These are phyloP conservation scores for Euproctis similis DNA, from an alignment of 2,888 invertebrate species.

Conservation along the genomic window DNA sequence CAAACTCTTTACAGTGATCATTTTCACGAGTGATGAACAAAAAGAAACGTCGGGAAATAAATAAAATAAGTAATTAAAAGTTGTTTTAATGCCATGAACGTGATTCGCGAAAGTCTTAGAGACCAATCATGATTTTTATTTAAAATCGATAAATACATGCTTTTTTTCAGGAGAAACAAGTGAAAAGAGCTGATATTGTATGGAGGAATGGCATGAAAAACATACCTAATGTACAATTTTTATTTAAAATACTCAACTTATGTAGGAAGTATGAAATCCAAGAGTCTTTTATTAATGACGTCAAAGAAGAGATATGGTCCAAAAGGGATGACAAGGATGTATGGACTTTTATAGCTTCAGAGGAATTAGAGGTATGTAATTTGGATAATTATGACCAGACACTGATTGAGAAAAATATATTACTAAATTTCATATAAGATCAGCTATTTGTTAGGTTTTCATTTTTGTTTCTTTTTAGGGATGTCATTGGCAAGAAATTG, in stretches of 20 bases:
- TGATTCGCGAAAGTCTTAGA: too few relatives aligned
- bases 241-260: slow-evolving; percentile 77
- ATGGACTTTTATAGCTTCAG: slow-evolving; percentile 58
- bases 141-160: too few relatives aligned
- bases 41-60: too few relatives aligned
- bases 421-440: too few relatives aligned
- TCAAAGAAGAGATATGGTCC: slow-evolving; percentile 59
- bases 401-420: too few relatives aligned
- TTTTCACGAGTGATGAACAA: too few relatives aligned
- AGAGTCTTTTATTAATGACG: slow-evolving; percentile 58
- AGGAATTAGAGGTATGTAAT: slow-evolving; percentile 56
- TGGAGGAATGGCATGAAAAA: slow-evolving; percentile 78
- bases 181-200: slow-evolving; percentile 76
- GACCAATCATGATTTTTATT: too few relatives aligned
- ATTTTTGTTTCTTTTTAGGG: slow-evolving; percentile 43
- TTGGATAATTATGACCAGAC: background rate
- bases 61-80: too few relatives aligned
- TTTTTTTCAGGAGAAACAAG: slow-evolving; percentile 52
- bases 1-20: too few relatives aligned
- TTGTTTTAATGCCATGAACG: too few relatives aligned
- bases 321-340: slow-evolving; percentile 43
- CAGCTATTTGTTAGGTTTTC: too few relatives aligned
- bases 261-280: slow-evolving; percentile 77
- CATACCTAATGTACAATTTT: slow-evolving; percentile 71
- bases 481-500: slow-evolving; percentile 54